A percentile compares a stretch with the other conserved stretches of the same genome.
Conservation (phyloP, 2,113 vertebrate genomes). For the Motacilla tschutschensis region DNA sequence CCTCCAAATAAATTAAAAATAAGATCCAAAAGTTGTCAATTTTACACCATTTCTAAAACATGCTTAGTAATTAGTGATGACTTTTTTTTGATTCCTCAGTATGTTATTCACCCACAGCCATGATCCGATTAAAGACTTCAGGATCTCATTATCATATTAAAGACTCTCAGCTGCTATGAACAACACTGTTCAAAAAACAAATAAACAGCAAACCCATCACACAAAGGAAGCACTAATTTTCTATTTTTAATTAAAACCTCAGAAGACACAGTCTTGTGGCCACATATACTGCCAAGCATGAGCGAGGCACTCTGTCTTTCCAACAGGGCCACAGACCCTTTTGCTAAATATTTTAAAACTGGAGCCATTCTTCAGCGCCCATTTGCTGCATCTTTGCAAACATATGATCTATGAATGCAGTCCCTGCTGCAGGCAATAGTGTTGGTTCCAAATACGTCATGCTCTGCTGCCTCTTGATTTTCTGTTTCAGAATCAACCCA, state of each 20-base stretch:
- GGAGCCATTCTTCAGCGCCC: neutral
- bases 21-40: neutral
- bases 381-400: conserved; percentile 31
- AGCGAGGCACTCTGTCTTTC: neutral
- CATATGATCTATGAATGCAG: conserved; percentile 59
- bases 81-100: neutral
- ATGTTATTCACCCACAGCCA: neutral
- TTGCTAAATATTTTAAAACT: conserved; percentile 2
- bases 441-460: conserved; percentile 59
- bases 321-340: neutral
- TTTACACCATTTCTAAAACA: neutral
- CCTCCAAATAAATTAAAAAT: neutral
- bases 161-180: conserved; percentile 11
- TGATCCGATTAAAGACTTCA: neutral
- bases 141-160: conserved; percentile 36
- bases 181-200: neutral
- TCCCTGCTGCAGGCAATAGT: conserved; percentile 43
- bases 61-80: neutral
- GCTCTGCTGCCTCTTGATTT: conserved; percentile 61
- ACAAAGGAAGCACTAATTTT: neutral
- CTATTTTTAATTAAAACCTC: conserved; percentile 34
- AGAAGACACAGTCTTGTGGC: neutral
- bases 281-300: neutral
- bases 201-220: neutral
- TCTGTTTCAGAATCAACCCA: conserved; percentile 52